A percentile compares a stretch with the other conserved stretches of the same genome.
Conservation (phyloP, 2,797 vertebrate genomes). For the Neosilurus hyrtlii region DNA sequence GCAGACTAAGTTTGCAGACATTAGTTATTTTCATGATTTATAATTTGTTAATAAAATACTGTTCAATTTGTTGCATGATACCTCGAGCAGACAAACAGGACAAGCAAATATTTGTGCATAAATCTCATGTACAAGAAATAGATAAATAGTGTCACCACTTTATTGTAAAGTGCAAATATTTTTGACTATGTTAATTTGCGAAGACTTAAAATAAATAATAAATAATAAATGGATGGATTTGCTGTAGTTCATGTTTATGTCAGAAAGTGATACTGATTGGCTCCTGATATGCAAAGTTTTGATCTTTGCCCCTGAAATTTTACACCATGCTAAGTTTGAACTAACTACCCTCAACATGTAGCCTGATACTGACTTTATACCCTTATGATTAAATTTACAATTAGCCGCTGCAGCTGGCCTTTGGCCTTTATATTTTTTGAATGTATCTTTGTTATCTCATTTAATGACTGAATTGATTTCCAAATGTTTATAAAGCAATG, state of each 20-base stretch:
- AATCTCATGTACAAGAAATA: background rate
- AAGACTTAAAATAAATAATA: background rate
- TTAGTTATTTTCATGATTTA: conserved; percentile 14
- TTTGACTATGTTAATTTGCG: too few relatives aligned
- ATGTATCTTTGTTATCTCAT: background rate
- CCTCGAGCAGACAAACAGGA: background rate
- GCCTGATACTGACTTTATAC: background rate
- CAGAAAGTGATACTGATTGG: background rate
- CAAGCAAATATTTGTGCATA: background rate
- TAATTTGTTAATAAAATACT: conserved; percentile 2
- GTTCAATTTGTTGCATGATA: conserved; percentile 11
- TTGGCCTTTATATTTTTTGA: background rate
- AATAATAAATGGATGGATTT: too few relatives aligned
- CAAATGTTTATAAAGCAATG: background rate
- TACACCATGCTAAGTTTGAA: background rate
- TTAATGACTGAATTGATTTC: background rate
- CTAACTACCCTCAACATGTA: background rate
- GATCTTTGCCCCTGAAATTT: background rate
- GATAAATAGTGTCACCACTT: background rate
- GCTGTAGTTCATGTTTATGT: background rate
- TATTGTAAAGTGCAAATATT: background rate
- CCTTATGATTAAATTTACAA: background rate
- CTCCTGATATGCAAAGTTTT: background rate
- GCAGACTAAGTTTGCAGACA: background rate
- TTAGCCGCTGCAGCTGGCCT: background rate